Base-by-base conservation (phyloP, 2,888 invertebrate species). In the Baronia brevicornis region DNA sequence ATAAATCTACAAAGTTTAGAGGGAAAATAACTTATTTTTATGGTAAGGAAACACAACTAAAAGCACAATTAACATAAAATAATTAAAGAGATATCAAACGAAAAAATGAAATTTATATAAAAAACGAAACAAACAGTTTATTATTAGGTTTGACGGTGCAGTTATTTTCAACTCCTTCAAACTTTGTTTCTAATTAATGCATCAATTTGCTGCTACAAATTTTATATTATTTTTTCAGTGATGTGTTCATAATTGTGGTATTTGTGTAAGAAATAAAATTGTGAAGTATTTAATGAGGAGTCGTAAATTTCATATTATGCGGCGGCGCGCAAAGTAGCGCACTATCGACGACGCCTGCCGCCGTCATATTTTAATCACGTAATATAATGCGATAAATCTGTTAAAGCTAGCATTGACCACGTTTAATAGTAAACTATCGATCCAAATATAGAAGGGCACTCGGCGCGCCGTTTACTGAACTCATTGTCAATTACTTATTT, bases 351-450 rank as follows among this genome's bases (percentile, higher is more conserved):
- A 13, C 11, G 8, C 18, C 30, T 32, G 31, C 38, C 39, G 56
- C 55, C 54, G 52, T 57, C 56, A 58, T 56, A 55, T 58, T 66
- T 65, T 66, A 67, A 63, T 67, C 59, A 56, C 51, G 51, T 65
- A 65, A 68, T 73, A 68, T 65, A 63, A 73, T 71, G 69, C 69
- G 59, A 78, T 73, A 73, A 72, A 71, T 70, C 64, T 59, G 61
- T 70, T 67, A 58, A 57, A 68, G 51, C 58, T 62, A 67, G 64
- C 62, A 51, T 59, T 64, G 64, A 58, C 58, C 59, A 62, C 56
- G 56, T 64, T 70, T 64, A 73, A 74, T 71, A 54, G 60, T 66
- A 67, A 71, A 74, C 68, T 82, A 82, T 82, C 69, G 82, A 80
- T 80, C 79, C 69, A 74, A 70, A 68, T 66, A 69, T 62, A 70